Evolutionary conservation across 2,113 vertebrate genomes (phyloP), one percentile per base, ranked within the genome.

Genomic region (Channa maculata): DNA sequence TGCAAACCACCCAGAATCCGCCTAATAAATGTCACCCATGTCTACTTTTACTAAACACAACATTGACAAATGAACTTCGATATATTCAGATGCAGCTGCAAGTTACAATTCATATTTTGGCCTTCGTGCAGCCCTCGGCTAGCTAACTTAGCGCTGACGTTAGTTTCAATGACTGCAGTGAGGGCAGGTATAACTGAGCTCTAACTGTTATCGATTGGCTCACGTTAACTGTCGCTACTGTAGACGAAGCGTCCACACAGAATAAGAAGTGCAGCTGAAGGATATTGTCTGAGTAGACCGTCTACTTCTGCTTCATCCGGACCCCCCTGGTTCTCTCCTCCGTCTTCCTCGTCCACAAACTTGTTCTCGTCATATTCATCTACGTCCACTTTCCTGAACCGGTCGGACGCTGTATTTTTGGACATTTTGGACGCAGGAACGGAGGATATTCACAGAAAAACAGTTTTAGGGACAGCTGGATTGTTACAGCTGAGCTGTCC

Each of bases 291-390:
- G 91, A 98, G 94, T 51, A 97, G 92, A 11, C 92, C 92, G 84
- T 98, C 97, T 76, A 97, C 97, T 79, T 98, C 96, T 67, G 95
- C 94, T 58, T 97, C 95, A 83, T 97, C 97, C n/a, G 96, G 97
- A 38, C 97, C 97, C 3, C 84, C 84, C 73, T 97, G 96, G 65
- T 94, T 96, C 53, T 98, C 96, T 71, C 94, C 96, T 38, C 94
- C 96, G 8, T 97, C 96, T 44, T 97, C 96, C 74, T 98, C 97
- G 65, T 98, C 97, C 79, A 98, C 96, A 81, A 98, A 98, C 91
- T 97, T 98, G 91, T 98, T 98, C 92, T 98, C 96, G 77, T 98
- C 96, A 86, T 97, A 98, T 77, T 98, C 96, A 65, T 98, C 96
- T 46, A 98, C 96, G 39, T 98, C 96, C 51, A 97, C 96, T 71